These are phyloP conservation scores for Halictus ligatus DNA, from an alignment of 2,888 invertebrate species.

Conservation along the genomic window DNA sequence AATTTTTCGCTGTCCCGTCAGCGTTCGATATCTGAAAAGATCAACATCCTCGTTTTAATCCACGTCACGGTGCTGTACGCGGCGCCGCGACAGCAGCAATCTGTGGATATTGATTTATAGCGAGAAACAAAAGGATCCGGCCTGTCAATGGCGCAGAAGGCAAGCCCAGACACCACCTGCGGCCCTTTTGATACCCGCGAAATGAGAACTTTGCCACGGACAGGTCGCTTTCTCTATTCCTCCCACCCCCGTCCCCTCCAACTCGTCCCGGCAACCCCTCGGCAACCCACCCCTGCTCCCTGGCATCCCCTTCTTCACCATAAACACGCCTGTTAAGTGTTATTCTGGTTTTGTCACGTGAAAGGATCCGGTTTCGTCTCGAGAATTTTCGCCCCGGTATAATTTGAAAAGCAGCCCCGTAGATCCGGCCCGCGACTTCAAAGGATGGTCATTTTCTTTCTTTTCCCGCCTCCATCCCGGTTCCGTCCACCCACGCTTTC, in stretches of 20 bases:
- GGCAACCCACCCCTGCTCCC: background rate
- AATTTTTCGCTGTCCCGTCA: background rate
- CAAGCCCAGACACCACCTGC: slow-evolving; percentile 55
- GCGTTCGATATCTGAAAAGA: slow-evolving; percentile 22
- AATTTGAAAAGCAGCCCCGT: slow-evolving; percentile 46
- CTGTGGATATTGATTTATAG: slow-evolving; percentile 61
- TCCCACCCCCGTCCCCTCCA: background rate
- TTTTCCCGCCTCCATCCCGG: background rate
- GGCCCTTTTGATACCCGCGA: slow-evolving; percentile 57
- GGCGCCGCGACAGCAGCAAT: slow-evolving; percentile 51
- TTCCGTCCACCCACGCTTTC: background rate
- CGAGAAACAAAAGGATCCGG: slow-evolving; percentile 60
- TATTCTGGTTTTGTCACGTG: slow-evolving; percentile 54
- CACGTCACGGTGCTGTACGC: slow-evolving; percentile 9
- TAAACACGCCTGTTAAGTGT: slow-evolving; percentile 55
- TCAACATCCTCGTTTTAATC: slow-evolving; percentile 45
- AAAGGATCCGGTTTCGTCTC: slow-evolving; percentile 34
- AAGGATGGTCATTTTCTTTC: slow-evolving; percentile 48
- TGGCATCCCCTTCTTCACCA: slow-evolving; percentile 5
- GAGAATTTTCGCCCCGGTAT: slow-evolving; percentile 34
- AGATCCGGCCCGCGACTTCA: slow-evolving; percentile 32
- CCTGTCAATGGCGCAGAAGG: slow-evolving; percentile 52
- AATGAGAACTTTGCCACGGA: slow-evolving; percentile 60
- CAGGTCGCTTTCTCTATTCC: slow-evolving; percentile 46
- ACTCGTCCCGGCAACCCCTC: background rate